These are phyloP conservation scores for Hiodon alosoides DNA, from an alignment of 2,113 vertebrate species.

Conservation along the genomic window DNA sequence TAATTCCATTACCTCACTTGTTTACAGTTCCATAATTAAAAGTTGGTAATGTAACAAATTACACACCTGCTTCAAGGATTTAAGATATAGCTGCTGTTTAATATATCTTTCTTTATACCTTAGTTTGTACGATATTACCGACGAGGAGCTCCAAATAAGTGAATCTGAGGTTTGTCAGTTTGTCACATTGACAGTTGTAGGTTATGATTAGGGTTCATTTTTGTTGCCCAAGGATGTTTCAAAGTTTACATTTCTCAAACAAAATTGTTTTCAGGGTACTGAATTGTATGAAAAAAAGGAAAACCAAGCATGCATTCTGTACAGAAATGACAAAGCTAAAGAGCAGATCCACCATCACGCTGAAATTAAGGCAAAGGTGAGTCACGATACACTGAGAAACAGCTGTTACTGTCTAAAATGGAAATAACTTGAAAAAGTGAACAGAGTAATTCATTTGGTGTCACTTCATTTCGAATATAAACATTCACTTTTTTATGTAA, in stretches of 20 bases:
- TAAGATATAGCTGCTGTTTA: background rate
- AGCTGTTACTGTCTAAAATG: background rate
- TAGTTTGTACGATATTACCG: background rate
- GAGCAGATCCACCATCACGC: background rate
- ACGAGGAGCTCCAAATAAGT: background rate
- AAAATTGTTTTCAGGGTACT: background rate
- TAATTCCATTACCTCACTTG: background rate
- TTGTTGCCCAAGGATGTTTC: background rate
- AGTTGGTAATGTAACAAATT: no score
- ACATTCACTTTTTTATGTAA: no score
- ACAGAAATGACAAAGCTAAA: background rate
- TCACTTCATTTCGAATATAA: no score
- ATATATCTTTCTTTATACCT: background rate
- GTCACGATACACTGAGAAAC: background rate
- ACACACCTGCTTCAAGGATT: background rate
- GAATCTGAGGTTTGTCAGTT: background rate
- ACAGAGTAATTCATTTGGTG: no score
- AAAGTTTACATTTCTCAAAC: background rate
- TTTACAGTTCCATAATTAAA: background rate
- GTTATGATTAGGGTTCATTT: background rate
- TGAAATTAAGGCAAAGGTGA: background rate
- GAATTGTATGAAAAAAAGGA: background rate
- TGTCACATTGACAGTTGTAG: background rate
- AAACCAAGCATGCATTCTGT: conserved; percentile 15
- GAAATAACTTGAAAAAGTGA: no score